Base-by-base conservation (phyloP, 2,113 vertebrate species). In the Montifringilla adamsi region DNA sequence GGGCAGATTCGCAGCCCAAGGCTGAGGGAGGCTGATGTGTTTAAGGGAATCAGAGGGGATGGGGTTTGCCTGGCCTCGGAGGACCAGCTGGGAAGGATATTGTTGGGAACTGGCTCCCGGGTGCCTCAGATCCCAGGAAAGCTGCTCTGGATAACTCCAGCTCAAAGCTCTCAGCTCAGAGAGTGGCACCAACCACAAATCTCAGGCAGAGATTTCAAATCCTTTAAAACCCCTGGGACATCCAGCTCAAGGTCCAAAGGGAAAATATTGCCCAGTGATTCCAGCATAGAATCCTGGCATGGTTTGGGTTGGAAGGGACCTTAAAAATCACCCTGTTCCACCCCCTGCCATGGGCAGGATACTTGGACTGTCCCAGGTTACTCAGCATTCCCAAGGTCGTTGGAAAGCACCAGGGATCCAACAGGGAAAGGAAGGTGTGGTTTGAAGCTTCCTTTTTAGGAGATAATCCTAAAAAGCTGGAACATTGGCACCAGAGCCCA, bases 201-300 rank as follows among this genome's bases (percentile, higher is more conserved):
- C 24, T 50, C 79, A 80, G 83, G 22, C 11, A 11, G 5, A 21
- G 50, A 46, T 60, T 84, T 75, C 56, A 63, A 75, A 67, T 27
- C 44, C 67, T 43, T 72, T 24, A 19, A 64, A 89, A 62, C 2
- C 20, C 43, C 43, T 0, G 0, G 1, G 30, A 79, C 56, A 72
- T 78, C 66, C 66, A 68, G 0, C 53, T 56, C 72, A 5, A 44
- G 33, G 19, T 11, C 44, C 66, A 92, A 75, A 53, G 67, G 47
- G 18, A 85, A 83, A 74, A 52, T n/a, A 13, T 27, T 87, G 70
- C 52, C 66, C 49, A 46, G 9, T 37, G 43, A 37, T 93, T 59
- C 52, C 52, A 64, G 75, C 66, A 52, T 3, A 8, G 24, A 53
- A 60, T 75, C 20, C 62, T 67, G 62, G 62, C 39, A 24, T 46